Conservation (phyloP, 2,797 vertebrate species). For the Macroramphosus scolopax region DNA sequence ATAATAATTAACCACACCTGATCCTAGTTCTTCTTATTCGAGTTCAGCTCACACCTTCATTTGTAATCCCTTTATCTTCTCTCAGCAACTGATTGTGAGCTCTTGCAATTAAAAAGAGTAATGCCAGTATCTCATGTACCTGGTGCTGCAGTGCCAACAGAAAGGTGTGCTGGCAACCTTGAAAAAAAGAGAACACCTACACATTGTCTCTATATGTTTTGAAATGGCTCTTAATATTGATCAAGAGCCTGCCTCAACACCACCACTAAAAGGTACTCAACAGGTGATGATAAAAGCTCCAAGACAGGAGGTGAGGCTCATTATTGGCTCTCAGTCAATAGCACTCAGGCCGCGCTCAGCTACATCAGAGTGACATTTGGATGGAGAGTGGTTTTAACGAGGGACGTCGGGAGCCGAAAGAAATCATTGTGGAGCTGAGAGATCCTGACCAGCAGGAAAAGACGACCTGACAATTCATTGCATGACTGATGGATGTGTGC, state of each 20-base stretch:
- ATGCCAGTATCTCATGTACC: too few relatives aligned
- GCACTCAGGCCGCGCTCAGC: constrained; percentile 41
- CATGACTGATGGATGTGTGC: constrained; percentile 10
- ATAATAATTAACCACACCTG: too few relatives aligned
- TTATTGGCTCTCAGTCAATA: constrained; percentile 56
- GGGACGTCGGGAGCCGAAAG: constrained; percentile 52
- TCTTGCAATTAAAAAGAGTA: too few relatives aligned
- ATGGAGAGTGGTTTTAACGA: constrained; percentile 46
- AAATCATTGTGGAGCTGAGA: constrained; percentile 34
- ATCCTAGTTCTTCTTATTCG: too few relatives aligned
- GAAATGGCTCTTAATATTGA: constrained; percentile 44
- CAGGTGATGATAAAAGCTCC: constrained; percentile 58
- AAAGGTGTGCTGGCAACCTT: too few relatives aligned
- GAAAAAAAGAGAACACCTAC: too few relatives aligned
- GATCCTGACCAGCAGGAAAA: constrained; percentile 41
- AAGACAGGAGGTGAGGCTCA: constrained; percentile 30
- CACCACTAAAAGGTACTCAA: constrained; percentile 36
- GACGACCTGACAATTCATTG: constrained; percentile 24
- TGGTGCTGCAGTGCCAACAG: too few relatives aligned
- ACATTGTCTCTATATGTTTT: too few relatives aligned
- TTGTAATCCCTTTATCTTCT: too few relatives aligned
- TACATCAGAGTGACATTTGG: constrained; percentile 56
- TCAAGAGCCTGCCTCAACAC: constrained; percentile 50
- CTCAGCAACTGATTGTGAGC: too few relatives aligned
- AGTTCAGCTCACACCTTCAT: too few relatives aligned